Evolutionary conservation across 2,113 vertebrate genomes (phyloP).

Genomic region (Lampris megalopsis): DNA sequence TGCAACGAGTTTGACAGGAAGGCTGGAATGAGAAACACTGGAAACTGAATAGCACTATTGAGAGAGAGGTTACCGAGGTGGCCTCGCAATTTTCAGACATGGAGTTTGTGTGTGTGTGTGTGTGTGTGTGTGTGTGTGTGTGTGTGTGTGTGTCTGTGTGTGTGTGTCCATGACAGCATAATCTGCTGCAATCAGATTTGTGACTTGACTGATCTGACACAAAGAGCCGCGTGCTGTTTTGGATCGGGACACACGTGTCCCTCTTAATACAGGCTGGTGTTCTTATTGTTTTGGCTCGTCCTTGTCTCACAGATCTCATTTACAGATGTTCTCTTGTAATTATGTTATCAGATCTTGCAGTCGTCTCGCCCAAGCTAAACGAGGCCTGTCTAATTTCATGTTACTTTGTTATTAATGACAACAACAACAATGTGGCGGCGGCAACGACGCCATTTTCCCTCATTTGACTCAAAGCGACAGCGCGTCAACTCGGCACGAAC

Average conservation of each 20-base stretch:
- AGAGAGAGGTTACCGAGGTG: too few species aligned
- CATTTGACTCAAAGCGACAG: constrained; percentile 48
- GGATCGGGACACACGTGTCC: constrained; percentile 24
- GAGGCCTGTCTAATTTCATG: constrained; percentile 59
- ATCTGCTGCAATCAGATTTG: constrained; percentile 44
- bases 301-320: constrained; percentile 54
- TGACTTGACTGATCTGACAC: constrained; percentile 30
- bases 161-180: background rate
- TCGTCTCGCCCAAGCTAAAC: constrained; percentile 57
- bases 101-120: too few species aligned
- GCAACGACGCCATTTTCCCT: constrained; percentile 11
- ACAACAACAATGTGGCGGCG: constrained; percentile 39
- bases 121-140: too few species aligned
- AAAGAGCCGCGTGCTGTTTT: constrained; percentile 25
- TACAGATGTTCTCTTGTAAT: constrained; percentile 58
- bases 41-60: too few species aligned
- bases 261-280: background rate
- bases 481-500: constrained; percentile 23
- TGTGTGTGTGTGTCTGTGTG: too few species aligned
- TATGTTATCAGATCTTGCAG: constrained; percentile 64
- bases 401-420: constrained; percentile 59
- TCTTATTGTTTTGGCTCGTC: constrained; percentile 9
- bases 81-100: background rate
- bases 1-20: too few species aligned
- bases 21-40: too few species aligned